Evolutionary conservation across 2,113 vertebrate genomes (phyloP).

Genomic region (Clarias magur): DNA sequence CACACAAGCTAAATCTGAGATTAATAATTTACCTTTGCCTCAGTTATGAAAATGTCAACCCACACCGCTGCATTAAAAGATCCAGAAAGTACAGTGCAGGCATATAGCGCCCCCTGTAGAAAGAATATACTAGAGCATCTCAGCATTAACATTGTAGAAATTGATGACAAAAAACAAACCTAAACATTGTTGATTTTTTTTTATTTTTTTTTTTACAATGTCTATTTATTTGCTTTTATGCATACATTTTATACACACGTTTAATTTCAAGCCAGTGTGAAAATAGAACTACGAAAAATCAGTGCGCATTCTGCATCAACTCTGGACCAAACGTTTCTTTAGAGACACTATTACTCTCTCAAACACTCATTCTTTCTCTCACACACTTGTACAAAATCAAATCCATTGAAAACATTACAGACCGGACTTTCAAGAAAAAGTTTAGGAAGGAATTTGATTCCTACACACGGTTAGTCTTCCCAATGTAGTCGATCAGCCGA

Average conservation of each 20-base stretch:
- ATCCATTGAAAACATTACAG: not conserved
- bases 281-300: conserved; percentile 1
- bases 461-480: not conserved
- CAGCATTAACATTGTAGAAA: not conserved
- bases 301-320: not conserved
- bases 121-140: not conserved
- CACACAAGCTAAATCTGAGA: not conserved
- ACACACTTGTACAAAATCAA: not conserved
- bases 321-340: not conserved
- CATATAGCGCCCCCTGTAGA: conserved; percentile 29
- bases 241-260: not conserved
- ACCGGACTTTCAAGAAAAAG: not conserved
- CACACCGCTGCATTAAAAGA: not conserved
- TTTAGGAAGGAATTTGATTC: not conserved
- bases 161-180: not conserved
- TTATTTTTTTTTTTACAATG: not conserved
- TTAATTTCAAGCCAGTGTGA: not conserved
- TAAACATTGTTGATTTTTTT: not conserved
- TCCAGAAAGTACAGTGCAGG: not conserved
- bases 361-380: not conserved
- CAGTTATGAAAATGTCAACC: not conserved
- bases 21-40: not conserved
- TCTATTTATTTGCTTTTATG: conserved; percentile 7
- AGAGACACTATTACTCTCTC: not conserved
- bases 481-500: not conserved